Percentiles rank a stretch among this genome's conserved stretches.
Conservation (phyloP, 2,888 invertebrate species). For the Plagodis dolabraria region DNA sequence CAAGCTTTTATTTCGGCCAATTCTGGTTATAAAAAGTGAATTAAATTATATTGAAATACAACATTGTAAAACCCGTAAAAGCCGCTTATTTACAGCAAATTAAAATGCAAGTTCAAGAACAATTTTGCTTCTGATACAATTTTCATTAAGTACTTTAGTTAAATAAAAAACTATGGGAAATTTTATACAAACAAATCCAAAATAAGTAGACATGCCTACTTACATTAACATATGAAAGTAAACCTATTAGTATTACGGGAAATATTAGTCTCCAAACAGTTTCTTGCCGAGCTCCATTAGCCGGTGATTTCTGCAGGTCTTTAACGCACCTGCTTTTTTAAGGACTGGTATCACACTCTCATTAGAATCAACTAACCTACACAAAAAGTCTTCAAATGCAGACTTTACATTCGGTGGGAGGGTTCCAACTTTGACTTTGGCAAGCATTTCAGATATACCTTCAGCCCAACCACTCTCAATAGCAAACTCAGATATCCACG, state of each 20-base stretch:
- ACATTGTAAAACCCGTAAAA: constrained; percentile 40
- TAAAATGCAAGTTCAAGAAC: constrained; percentile 28
- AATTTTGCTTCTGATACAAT: constrained; percentile 12
- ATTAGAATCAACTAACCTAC: constrained; percentile 93
- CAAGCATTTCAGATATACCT: constrained; percentile 92
- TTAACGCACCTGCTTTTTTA: constrained; percentile 92
- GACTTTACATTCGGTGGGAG: constrained; percentile 93
- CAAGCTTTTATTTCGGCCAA: constrained; percentile 47
- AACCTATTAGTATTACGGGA: constrained; percentile 16
- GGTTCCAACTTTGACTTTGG: constrained; percentile 92
- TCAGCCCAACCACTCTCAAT: constrained; percentile 97
- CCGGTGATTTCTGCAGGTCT: constrained; percentile 93
- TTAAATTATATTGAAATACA: constrained; percentile 20
- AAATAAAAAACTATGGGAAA: constrained; percentile 41
- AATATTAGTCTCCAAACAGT: constrained; percentile 91
- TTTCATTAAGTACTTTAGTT: constrained; percentile 45
- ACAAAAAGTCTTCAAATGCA: constrained; percentile 95
- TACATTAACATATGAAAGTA: constrained; percentile 32
- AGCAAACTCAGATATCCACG: constrained; percentile 96
- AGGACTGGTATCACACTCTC: constrained; percentile 89
- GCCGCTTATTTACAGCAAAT: constrained; percentile 48
- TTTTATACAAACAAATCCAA: constrained; percentile 34
- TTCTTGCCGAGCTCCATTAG: constrained; percentile 96
- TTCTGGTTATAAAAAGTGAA: constrained; percentile 33
- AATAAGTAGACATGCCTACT: constrained; percentile 51